phyloP scores from a whole-genome alignment of 2,888 invertebrate genomes.

The Choristoneura rosaceana region DNA sequence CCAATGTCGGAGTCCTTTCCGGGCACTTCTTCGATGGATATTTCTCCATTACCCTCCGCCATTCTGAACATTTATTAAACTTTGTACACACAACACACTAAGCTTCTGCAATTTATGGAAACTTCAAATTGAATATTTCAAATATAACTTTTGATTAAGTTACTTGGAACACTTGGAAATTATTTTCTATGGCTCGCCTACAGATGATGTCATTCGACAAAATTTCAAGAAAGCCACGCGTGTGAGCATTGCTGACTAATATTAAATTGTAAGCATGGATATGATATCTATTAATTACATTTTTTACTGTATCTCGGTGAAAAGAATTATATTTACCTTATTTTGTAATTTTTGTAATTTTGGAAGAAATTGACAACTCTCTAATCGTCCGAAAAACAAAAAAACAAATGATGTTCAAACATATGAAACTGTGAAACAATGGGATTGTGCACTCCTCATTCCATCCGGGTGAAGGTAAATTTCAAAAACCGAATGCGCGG shows the following conservation, averaged over 20 bases:
- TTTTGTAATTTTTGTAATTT: slow-evolving; percentile 85
- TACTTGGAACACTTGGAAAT: slow-evolving; percentile 54
- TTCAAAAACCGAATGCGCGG: slow-evolving; percentile 83
- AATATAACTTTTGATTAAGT: slow-evolving; percentile 51
- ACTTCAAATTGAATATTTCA: slow-evolving; percentile 32
- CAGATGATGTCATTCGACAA: slow-evolving; percentile 78
- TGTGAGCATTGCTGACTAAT: slow-evolving; percentile 61
- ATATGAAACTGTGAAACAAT: slow-evolving; percentile 85
- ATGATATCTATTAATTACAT: slow-evolving; percentile 17
- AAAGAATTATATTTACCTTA: slow-evolving; percentile 78
- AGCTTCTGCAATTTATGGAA: slow-evolving; percentile 51
- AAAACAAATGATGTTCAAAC: slow-evolving; percentile 86
- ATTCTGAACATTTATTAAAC: slow-evolving; percentile 87
- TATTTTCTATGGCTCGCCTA: slow-evolving; percentile 64
- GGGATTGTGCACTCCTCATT: slow-evolving; percentile 84
- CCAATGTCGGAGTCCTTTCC: slow-evolving; percentile 88
- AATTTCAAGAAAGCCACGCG: slow-evolving; percentile 78
- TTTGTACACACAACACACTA: slow-evolving; percentile 77
- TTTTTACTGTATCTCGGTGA: slow-evolving; percentile 8
- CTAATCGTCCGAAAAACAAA: slow-evolving; percentile 85
- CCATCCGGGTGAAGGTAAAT: slow-evolving; percentile 81
- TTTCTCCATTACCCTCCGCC: slow-evolving; percentile 95
- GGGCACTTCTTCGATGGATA: slow-evolving; percentile 90
- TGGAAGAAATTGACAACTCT: slow-evolving; percentile 83
- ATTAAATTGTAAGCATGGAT: slow-evolving; percentile 34